phyloP scores from a whole-genome alignment of 2,888 invertebrate species.

The Rhagophthalmus giganteus region DNA sequence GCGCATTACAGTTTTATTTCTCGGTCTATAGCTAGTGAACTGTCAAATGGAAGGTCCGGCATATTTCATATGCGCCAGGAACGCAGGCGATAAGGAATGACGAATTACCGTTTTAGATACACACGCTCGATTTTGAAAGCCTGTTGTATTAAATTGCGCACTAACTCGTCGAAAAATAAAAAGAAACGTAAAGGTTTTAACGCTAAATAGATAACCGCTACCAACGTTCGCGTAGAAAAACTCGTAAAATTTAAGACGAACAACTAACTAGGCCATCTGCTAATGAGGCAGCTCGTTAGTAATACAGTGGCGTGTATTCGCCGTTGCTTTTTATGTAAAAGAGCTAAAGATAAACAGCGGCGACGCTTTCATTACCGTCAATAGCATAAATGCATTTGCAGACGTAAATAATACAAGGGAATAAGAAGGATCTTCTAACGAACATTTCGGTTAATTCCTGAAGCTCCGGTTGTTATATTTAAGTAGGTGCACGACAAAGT shows the following conservation, averaged over 20 bases:
- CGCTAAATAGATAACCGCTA: conserved; percentile 4
- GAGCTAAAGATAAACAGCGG: not conserved
- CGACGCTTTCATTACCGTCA: conserved; percentile 10
- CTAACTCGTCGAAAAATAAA: too few species aligned
- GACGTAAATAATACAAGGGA: too few species aligned
- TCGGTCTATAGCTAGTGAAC: conserved; percentile 24
- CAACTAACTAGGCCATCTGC: conserved; percentile 1
- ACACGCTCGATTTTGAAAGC: conserved; percentile 16
- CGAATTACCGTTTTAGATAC: conserved; percentile 24
- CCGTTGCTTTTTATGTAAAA: not conserved
- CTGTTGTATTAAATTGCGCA: conserved; percentile 5
- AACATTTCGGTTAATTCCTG: too few species aligned
- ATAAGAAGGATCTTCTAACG: too few species aligned
- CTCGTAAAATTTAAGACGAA: conserved; percentile 2
- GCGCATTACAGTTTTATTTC: conserved; percentile 23
- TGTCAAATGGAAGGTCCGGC: conserved; percentile 27
- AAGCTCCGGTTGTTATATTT: too few species aligned
- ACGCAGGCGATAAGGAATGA: conserved; percentile 27
- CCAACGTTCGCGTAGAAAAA: not conserved
- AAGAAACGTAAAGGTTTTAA: conserved; percentile 2
- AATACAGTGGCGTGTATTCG: conserved; percentile 12
- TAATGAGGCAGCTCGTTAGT: conserved; percentile 22
- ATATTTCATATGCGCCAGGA: conserved; percentile 28
- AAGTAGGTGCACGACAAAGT: too few species aligned
- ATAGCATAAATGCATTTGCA: too few species aligned